Conservation (phyloP, 1,140 invertebrate genomes). For the Anthonomus grandis region DNA sequence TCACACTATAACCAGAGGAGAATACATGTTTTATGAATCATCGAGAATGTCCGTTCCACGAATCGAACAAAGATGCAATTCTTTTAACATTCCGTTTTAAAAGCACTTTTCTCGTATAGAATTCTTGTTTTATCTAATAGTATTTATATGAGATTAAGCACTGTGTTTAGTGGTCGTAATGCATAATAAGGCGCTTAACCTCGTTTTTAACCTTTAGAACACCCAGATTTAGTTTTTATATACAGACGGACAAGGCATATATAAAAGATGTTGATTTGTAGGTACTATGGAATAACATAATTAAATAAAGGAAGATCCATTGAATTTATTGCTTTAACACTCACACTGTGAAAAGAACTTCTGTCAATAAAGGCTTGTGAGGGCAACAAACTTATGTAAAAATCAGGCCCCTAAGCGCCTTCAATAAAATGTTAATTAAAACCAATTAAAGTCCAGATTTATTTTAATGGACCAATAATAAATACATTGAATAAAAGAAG, state of each 20-base stretch:
- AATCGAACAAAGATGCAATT: constrained; percentile 11
- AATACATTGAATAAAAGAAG: no score
- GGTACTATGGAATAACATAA: no score
- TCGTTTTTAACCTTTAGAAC: no score
- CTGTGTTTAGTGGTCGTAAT: neutral
- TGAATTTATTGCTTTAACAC: neutral
- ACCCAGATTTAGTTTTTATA: no score
- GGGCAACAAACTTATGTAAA: constrained; percentile 8
- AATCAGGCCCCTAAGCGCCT: constrained; percentile 1
- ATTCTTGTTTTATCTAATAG: no score
- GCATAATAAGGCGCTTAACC: no score
- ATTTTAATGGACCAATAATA: constrained; percentile 11
- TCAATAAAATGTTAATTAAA: constrained; percentile 13
- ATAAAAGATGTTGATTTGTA: no score
- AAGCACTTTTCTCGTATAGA: constrained; percentile 4
- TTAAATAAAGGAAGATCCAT: no score
- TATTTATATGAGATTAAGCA: constrained; percentile 1
- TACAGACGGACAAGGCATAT: no score
- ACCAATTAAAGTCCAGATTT: constrained; percentile 5
- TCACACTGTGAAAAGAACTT: no score
- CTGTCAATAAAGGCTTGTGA: neutral
- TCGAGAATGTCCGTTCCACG: constrained; percentile 1
- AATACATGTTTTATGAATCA: constrained; percentile 9
- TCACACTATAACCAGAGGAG: no score
- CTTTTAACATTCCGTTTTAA: constrained; percentile 3